phyloP scores from a whole-genome alignment of 1,140 invertebrate genomes.

The Magallana ariakensis region DNA sequence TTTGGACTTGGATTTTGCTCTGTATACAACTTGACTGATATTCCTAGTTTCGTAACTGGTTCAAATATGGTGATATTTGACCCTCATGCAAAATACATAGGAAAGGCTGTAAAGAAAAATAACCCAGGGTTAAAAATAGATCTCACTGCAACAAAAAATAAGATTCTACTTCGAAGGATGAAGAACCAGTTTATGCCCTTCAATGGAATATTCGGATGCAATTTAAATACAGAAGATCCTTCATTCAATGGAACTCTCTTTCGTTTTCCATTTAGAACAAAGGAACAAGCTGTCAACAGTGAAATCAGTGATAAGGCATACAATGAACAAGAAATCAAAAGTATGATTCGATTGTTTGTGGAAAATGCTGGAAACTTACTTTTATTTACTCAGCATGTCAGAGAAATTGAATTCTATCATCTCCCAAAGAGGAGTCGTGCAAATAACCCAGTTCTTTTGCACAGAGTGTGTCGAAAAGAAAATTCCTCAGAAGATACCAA shows the following conservation, averaged over 20 bases:
- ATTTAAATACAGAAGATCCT: constrained; percentile 8
- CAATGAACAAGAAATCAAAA: constrained; percentile 65
- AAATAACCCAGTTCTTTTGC: not conserved
- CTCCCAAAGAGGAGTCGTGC: constrained; percentile 48
- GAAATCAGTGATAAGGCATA: constrained; percentile 70
- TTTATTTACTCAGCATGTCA: constrained; percentile 76
- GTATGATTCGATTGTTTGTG: constrained; percentile 69
- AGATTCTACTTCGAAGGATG: constrained; percentile 58
- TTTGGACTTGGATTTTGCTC: constrained; percentile 76
- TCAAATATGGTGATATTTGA: constrained; percentile 76
- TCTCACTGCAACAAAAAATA: constrained; percentile 58
- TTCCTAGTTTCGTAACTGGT: constrained; percentile 75
- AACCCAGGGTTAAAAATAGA: constrained; percentile 74
- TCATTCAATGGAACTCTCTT: constrained; percentile 69
- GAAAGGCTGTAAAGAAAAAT: constrained; percentile 54
- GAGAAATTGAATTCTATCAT: constrained; percentile 70
- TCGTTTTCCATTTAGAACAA: constrained; percentile 70
- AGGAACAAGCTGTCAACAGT: constrained; percentile 68
- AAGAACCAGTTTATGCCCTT: constrained; percentile 73
- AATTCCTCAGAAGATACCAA: not conserved
- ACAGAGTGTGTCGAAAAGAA: not conserved
- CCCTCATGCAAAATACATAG: constrained; percentile 72
- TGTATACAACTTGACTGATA: constrained; percentile 78
- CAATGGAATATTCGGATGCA: constrained; percentile 72
- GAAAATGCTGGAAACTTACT: constrained; percentile 68